These are phyloP conservation scores for Ceryle rudis DNA, from an alignment of 2,797 vertebrate genomes.

Conservation along the genomic window DNA sequence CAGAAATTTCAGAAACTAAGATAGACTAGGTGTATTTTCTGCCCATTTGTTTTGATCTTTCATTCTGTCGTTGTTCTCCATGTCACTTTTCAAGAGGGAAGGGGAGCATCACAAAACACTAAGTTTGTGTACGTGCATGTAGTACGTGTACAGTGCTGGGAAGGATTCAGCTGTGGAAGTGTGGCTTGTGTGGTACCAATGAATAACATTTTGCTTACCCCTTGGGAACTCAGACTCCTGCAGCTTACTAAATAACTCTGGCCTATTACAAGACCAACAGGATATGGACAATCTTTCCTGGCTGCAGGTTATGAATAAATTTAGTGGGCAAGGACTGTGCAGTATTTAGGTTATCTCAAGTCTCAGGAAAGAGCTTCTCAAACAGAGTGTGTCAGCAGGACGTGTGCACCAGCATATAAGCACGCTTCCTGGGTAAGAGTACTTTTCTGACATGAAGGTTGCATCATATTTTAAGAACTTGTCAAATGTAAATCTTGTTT, in stretches of 20 bases:
- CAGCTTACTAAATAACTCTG: background rate
- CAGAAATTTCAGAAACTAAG: background rate
- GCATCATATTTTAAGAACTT: background rate
- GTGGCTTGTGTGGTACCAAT: background rate
- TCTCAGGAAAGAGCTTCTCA: background rate
- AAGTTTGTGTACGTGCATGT: background rate
- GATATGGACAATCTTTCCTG: background rate
- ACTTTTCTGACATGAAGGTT: background rate
- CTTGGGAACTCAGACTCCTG: background rate
- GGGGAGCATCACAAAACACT: background rate
- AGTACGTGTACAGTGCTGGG: background rate
- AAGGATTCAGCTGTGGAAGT: background rate
- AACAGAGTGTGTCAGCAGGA: background rate
- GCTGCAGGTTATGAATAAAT: background rate
- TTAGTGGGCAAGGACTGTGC: background rate
- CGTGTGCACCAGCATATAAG: background rate
- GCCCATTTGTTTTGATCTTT: background rate
- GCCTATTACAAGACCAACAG: background rate
- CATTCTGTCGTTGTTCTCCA: background rate
- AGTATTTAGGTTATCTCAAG: background rate
- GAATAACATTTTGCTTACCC: background rate
- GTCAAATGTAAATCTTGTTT: background rate
- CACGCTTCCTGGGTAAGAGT: background rate
- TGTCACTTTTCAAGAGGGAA: background rate
- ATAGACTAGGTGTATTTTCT: background rate